Percentiles rank a stretch among this genome's conserved stretches.
Evolutionary conservation across 2,797 vertebrate species (phyloP).

Genomic region (Mionectes olivaceus): DNA sequence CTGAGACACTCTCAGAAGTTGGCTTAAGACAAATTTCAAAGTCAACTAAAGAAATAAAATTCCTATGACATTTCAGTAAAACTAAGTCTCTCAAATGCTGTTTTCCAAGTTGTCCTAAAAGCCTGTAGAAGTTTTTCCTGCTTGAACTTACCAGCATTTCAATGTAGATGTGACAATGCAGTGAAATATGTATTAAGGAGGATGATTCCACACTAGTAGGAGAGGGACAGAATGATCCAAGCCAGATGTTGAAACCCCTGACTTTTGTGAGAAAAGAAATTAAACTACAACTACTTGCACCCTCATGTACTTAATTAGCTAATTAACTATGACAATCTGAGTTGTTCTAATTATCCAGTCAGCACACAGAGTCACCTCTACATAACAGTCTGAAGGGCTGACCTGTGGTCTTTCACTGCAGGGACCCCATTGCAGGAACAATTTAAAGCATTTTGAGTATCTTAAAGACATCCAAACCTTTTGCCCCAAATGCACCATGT

Average conservation of each 20-base stretch:
- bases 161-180: background rate
- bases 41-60: background rate
- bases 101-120: background rate
- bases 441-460: background rate
- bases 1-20: background rate
- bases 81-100: background rate
- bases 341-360: background rate
- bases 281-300: background rate
- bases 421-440: background rate
- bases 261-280: background rate
- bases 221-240: background rate
- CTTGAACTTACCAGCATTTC: background rate
- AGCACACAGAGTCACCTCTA: background rate
- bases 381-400: background rate
- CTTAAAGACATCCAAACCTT: background rate
- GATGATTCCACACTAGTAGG: background rate
- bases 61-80: background rate
- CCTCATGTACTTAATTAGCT: background rate
- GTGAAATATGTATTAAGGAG: background rate
- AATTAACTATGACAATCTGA: background rate
- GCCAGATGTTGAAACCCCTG: background rate
- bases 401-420: background rate
- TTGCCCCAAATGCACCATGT: background rate
- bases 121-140: background rate
- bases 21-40: background rate